Conservation (phyloP, 2,888 invertebrate species). For the Criorhina ranunculi region DNA sequence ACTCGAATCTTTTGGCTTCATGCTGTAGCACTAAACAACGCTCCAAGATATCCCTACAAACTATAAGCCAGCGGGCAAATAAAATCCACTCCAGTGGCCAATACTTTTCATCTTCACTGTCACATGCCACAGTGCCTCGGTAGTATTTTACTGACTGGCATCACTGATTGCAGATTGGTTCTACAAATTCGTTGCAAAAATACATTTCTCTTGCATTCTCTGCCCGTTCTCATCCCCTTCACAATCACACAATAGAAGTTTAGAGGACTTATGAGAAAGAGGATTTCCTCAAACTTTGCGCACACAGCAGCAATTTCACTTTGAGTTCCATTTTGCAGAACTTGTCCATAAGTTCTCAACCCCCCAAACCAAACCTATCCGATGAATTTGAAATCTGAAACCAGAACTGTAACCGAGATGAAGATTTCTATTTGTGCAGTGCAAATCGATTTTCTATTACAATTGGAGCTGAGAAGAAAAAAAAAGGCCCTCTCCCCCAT, state of each 20-base stretch:
- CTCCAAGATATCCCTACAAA: too few relatives aligned
- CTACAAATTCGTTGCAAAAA: constrained; percentile 21
- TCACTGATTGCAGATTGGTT: constrained; percentile 35
- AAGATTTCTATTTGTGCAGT: constrained; percentile 57
- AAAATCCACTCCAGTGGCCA: neutral
- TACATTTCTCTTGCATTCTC: constrained; percentile 8
- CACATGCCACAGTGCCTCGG: neutral
- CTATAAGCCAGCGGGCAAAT: too few relatives aligned
- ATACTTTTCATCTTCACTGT: neutral
- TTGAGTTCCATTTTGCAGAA: constrained; percentile 38
- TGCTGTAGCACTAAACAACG: too few relatives aligned
- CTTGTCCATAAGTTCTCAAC: constrained; percentile 38
- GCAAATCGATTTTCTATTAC: constrained; percentile 68
- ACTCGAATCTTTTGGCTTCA: too few relatives aligned
- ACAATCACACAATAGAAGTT: constrained; percentile 10
- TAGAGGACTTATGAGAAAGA: constrained; percentile 30
- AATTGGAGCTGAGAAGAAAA: constrained; percentile 44
- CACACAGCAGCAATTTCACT: constrained; percentile 27
- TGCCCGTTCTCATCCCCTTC: neutral
- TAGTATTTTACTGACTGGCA: neutral
- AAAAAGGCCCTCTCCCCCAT: constrained; percentile 5
- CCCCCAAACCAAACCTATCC: too few relatives aligned
- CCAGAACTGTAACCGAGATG: constrained; percentile 32
- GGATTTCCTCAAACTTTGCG: constrained; percentile 53
- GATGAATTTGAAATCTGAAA: constrained; percentile 8